phyloP scores from a whole-genome alignment of 2,888 invertebrate species.

The Dinocampus coccinellae region DNA sequence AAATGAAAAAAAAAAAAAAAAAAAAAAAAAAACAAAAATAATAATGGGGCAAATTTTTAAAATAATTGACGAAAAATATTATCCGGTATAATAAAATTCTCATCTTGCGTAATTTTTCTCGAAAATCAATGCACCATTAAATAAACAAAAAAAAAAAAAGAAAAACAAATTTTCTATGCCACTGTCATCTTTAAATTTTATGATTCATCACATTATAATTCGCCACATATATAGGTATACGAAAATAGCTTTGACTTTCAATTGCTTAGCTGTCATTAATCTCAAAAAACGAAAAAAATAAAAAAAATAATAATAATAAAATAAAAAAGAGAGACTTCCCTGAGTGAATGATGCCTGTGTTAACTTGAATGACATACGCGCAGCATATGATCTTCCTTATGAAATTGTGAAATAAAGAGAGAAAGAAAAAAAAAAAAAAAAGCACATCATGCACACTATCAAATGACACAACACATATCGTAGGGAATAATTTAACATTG shows the following conservation, averaged over 20 bases:
- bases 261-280: slow-evolving; percentile 26
- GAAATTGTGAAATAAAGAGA: slow-evolving; percentile 32
- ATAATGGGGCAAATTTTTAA: slow-evolving; percentile 11
- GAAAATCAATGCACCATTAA: slow-evolving; percentile 45
- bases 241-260: slow-evolving; percentile 36
- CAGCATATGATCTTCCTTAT: slow-evolving; percentile 59
- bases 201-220: slow-evolving; percentile 36
- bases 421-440: slow-evolving; percentile 34
- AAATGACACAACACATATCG: slow-evolving; percentile 47
- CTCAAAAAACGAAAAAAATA: slow-evolving; percentile 11
- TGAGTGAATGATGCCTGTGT: slow-evolving; percentile 46
- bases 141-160: slow-evolving; percentile 45
- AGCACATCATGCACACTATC: slow-evolving; percentile 19
- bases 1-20: slow-evolving; percentile 42
- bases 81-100: slow-evolving; percentile 38
- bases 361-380: slow-evolving; percentile 42
- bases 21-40: too few species aligned
- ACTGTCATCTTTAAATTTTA: slow-evolving; percentile 32
- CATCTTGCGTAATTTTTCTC: slow-evolving; percentile 43
- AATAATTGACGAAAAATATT: slow-evolving; percentile 23
- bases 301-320: too few species aligned
- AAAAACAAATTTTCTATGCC: slow-evolving; percentile 28
- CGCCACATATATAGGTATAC: slow-evolving; percentile 6
- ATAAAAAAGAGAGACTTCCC: slow-evolving; percentile 39
- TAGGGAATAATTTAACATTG: slow-evolving; percentile 57